Evolutionary conservation across 1,140 invertebrate species (phyloP), one percentile per base, ranked within the genome.

Genomic region (Plodia interpunctella): DNA sequence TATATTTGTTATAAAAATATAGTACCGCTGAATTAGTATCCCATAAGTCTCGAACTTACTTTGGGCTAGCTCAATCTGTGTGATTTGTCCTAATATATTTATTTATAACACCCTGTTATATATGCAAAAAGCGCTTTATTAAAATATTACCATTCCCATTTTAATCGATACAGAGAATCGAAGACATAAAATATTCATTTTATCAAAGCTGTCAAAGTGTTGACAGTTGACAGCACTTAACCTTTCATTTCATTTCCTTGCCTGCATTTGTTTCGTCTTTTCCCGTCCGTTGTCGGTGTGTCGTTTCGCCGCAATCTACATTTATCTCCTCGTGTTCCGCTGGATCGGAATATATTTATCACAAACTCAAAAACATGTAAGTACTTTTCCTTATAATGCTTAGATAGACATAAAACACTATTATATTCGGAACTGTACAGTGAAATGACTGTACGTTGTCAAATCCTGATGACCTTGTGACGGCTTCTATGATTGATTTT

Each of bases 261-360:
- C 15, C 13, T 15, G 38, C 38, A 44, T 44, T 44, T 44, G 13
- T 17, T 44, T 44, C 38, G 13, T 44, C 38, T 44, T 44, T n/a
- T n/a, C n/a, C n/a, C 15, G 38, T 44, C n/a, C 15, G 38, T 44
- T 44, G 38, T 44, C 13, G 5, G 38, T 15, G 38, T 44, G 38
- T 44, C 9, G 38, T 44, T 4, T 15, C 38, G 38, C 15, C n/a
- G 13, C 6, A 4, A 15, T 32, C 38, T 10, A n/a, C 38, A 44
- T 32, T 50, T 59, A 32, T 65, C 57, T 56, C 68, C 67, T 68
- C 73, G 73, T 72, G 73, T 70, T 68, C 44, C 49, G 60, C 69
- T 70, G 66, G 72, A 54, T 19, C 3, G 38, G 53, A 66, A 60
- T 11, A 6, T 32, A 25, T 11, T 32, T 10, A 32, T 32, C 30